Evolutionary conservation across 2,113 vertebrate genomes (phyloP).

Genomic region (Dendrocopos noguchii): DNA sequence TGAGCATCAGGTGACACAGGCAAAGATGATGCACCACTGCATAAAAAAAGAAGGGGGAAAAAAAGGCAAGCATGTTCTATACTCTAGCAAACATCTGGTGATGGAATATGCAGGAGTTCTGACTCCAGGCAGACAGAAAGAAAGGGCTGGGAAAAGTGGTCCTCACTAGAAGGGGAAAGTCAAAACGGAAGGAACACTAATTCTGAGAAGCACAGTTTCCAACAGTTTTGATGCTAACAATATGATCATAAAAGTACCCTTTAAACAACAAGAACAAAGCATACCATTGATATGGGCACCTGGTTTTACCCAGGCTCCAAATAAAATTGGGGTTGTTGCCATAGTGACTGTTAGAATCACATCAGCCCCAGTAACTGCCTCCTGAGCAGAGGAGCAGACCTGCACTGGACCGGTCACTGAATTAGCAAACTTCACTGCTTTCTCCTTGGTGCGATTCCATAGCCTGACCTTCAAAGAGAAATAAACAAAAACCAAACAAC

Average conservation of each 20-base stretch:
- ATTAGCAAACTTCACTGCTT: slow-evolving; percentile 75
- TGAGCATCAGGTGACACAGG: not conserved
- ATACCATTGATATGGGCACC: slow-evolving; percentile 94
- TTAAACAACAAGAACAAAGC: not conserved
- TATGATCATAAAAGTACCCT: accelerated
- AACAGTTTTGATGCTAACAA: not conserved
- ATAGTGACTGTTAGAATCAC: slow-evolving; percentile 91
- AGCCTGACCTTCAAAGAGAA: slow-evolving; percentile 83
- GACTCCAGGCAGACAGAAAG: not conserved
- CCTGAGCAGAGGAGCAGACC: slow-evolving; percentile 81
- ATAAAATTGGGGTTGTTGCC: slow-evolving; percentile 86
- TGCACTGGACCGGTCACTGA: slow-evolving; percentile 74
- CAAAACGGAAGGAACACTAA: not conserved
- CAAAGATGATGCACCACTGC: not conserved
- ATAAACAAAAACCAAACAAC: too few species aligned
- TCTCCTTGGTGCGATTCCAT: slow-evolving; percentile 84
- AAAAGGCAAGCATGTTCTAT: not conserved
- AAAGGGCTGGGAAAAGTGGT: not conserved
- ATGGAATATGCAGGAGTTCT: not conserved
- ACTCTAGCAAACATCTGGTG: not conserved
- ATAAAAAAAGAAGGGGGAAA: not conserved
- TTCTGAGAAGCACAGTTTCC: not conserved
- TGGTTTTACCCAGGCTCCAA: slow-evolving; percentile 91
- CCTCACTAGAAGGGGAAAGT: not conserved
- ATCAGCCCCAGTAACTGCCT: slow-evolving; percentile 89